Percentiles rank a stretch among this genome's conserved stretches.
phyloP scores from a whole-genome alignment of 2,797 vertebrate species.

The Sparidentex hasta region DNA sequence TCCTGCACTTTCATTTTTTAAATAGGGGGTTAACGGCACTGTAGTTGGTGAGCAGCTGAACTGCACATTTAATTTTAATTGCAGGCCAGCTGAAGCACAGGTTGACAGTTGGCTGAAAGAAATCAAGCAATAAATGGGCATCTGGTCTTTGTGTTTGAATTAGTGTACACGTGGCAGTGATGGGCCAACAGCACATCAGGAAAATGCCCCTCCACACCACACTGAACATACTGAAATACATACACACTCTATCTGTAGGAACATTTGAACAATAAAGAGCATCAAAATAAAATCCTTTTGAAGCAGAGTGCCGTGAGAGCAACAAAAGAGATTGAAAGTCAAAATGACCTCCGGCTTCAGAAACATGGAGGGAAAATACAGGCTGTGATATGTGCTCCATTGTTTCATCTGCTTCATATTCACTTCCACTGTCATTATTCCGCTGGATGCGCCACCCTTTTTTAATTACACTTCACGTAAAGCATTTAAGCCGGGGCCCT shows the following conservation, averaged over 20 bases:
- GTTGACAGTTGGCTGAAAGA: conserved; percentile 64
- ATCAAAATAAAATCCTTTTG: conserved; percentile 21
- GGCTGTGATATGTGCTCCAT: conserved; percentile 35
- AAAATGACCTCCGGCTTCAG: conserved; percentile 24
- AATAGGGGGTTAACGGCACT: conserved; percentile 29
- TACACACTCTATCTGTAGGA: background rate
- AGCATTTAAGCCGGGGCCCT: conserved; percentile 74
- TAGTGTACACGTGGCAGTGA: conserved; percentile 20
- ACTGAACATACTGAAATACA: background rate
- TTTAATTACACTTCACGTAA: conserved; percentile 89
- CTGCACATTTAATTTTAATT: conserved; percentile 61
- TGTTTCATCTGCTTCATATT: conserved; percentile 61
- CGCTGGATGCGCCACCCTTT: conserved; percentile 80
- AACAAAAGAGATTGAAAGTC: background rate
- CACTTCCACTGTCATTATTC: conserved; percentile 77
- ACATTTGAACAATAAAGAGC: background rate
- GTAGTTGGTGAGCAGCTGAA: conserved; percentile 53
- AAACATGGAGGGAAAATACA: conserved; percentile 7
- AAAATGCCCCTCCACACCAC: conserved; percentile 4
- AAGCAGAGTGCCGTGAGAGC: background rate
- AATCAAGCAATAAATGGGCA: conserved; percentile 60
- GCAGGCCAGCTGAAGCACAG: conserved; percentile 59
- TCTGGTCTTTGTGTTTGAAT: conserved; percentile 64
- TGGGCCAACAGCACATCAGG: conserved; percentile 22
- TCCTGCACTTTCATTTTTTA: conserved; percentile 39